phyloP scores from a whole-genome alignment of 2,797 vertebrate genomes.

The Cyclura pinguis region DNA sequence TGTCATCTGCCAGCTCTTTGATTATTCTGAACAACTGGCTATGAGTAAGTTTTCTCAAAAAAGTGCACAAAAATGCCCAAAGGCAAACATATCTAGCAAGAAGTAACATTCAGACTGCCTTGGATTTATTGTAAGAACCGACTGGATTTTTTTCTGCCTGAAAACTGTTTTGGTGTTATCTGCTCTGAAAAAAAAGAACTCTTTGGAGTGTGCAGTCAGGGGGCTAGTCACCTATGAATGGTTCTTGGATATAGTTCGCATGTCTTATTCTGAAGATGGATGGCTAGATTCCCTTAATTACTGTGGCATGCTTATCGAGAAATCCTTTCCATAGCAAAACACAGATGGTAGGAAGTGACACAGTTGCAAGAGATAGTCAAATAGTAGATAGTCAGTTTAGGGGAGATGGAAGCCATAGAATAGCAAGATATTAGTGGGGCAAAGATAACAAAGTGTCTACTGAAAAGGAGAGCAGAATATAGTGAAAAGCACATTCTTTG shows the following conservation, averaged over 20 bases:
- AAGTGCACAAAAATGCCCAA: constrained; percentile 4
- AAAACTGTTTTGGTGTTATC: neutral
- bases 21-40: constrained; percentile 6
- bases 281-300: neutral
- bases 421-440: neutral
- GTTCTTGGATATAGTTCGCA: neutral
- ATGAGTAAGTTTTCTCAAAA: neutral
- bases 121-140: neutral
- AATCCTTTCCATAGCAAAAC: neutral
- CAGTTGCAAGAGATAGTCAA: neutral
- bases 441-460: neutral
- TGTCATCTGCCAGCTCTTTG: neutral
- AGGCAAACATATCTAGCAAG: neutral
- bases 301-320: neutral
- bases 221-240: neutral
- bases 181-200: neutral
- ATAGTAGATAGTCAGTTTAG: too few species aligned
- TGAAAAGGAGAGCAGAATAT: neutral
- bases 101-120: neutral
- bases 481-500: neutral
- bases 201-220: neutral
- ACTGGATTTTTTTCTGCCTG: neutral
- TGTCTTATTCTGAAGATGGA: neutral
- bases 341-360: neutral
- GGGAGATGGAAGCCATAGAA: neutral